Evolutionary conservation across 2,888 invertebrate species (phyloP).

Genomic region (Mystacides longicornis): DNA sequence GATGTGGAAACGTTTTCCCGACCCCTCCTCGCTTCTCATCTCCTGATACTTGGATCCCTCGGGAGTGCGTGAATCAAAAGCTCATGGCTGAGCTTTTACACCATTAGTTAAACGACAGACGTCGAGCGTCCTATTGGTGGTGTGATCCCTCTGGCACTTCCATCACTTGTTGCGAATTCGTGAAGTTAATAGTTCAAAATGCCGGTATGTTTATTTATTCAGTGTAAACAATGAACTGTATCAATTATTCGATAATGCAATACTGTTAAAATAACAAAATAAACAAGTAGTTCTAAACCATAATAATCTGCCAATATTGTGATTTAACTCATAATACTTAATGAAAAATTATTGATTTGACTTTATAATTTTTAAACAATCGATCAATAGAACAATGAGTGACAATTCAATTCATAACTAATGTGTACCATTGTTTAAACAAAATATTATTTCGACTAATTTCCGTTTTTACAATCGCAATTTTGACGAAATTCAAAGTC

Average conservation of each 20-base stretch:
- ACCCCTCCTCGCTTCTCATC: not conserved
- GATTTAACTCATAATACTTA: too few species aligned
- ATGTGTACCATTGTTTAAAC: too few species aligned
- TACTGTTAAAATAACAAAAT: not conserved
- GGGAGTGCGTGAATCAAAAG: conserved; percentile 24
- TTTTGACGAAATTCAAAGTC: too few species aligned
- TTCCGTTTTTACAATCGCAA: too few species aligned
- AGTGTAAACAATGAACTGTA: not conserved
- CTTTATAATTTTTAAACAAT: not conserved
- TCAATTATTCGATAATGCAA: not conserved
- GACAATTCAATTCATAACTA: too few species aligned
- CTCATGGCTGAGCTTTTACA: conserved; percentile 17
- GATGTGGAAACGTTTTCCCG: not conserved
- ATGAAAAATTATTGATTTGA: not conserved
- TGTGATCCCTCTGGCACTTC: too few species aligned
- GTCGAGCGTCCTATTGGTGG: conserved; percentile 15
- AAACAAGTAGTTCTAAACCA: too few species aligned
- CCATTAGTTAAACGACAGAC: conserved; percentile 22
- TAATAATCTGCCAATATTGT: too few species aligned
- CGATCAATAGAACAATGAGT: too few species aligned
- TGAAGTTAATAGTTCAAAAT: conserved; percentile 18
- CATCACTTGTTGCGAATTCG: too few species aligned
- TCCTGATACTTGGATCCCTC: conserved; percentile 13
- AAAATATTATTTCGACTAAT: too few species aligned
- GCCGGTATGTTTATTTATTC: conserved; percentile 22